Base-by-base conservation (phyloP, 2,113 vertebrate genomes). In the Cheilinus undulatus region DNA sequence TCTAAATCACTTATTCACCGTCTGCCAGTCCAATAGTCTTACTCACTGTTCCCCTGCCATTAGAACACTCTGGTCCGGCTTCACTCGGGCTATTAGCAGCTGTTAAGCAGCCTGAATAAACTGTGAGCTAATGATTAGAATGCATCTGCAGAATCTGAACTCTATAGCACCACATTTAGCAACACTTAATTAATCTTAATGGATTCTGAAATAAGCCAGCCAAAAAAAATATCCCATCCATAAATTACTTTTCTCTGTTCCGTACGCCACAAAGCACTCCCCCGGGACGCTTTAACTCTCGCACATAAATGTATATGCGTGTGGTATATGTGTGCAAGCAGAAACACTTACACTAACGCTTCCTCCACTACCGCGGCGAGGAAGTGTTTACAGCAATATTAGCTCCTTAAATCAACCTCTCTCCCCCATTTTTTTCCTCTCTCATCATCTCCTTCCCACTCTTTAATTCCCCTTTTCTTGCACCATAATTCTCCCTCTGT, bases 151-250 rank as follows among this genome's bases (percentile, higher is more conserved):
- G 81, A 82, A 89, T 87, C 83, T 76, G 79, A 89, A 88, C 82
- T 84, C 59, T 32, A 79, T 52, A 78, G 78, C 84, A 69, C 66
- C 71, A 62, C 83, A 85, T 92, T 92, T 86, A 87, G 88, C 81
- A 71, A 76, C 86, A 83, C 89, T 90, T 92, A 90, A 93, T 93
- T 92, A 86, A 91, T 91, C 84, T 88, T 91, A 91, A 93, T 92
- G 89, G 88, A 91, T 91, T 92, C 88, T 86, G 83, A 84, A 91
- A 92, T 87, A 89, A 91, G 83, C 68, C 78, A 78, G 86, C 87
- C 83, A 88, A 86, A 87, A 70, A n/a, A 88, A 87, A 86, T 73
- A 86, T 78, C 73, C 50, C 82, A 86, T 78, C 83, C 89, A 86
- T 85, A 84, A 91, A 93, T 88, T 84, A 87, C 85, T 74, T 84